Evolutionary conservation across 2,113 vertebrate genomes (phyloP).

Genomic region (Paedocypris sp.): DNA sequence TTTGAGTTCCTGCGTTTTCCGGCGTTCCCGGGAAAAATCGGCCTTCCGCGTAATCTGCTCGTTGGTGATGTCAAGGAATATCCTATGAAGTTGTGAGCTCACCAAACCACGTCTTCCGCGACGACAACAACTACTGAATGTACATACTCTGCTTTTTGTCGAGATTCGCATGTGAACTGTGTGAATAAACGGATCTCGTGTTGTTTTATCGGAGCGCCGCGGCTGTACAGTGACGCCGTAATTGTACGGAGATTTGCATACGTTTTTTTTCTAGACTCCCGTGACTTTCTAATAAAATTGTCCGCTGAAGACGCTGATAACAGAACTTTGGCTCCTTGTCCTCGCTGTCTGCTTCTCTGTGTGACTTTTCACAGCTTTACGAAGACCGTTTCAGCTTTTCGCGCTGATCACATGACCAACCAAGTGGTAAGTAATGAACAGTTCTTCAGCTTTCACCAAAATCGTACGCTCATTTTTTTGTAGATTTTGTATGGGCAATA

Average conservation of each 20-base stretch:
- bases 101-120: conserved; percentile 49
- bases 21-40: too few relatives aligned
- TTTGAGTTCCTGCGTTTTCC: too few relatives aligned
- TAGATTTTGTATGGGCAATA: too few relatives aligned
- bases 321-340: background rate
- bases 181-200: conserved; percentile 49
- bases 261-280: conserved; percentile 11
- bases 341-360: background rate
- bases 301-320: background rate
- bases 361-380: background rate
- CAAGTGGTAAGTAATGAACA: too few relatives aligned
- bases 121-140: conserved; percentile 52
- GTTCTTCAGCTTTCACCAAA: too few relatives aligned
- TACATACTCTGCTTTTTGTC: conserved; percentile 46
- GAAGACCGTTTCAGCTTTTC: too few relatives aligned
- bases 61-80: conserved; percentile 17
- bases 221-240: background rate
- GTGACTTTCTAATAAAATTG: conserved; percentile 18
- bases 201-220: conserved; percentile 3
- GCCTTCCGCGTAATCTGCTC: too few relatives aligned
- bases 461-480: too few relatives aligned
- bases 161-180: conserved; percentile 44
- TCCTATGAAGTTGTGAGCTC: conserved; percentile 25
- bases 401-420: too few relatives aligned
- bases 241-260: conserved; percentile 2